Conservation (phyloP, 1,140 invertebrate genomes). For the Bemisia tabaci region DNA sequence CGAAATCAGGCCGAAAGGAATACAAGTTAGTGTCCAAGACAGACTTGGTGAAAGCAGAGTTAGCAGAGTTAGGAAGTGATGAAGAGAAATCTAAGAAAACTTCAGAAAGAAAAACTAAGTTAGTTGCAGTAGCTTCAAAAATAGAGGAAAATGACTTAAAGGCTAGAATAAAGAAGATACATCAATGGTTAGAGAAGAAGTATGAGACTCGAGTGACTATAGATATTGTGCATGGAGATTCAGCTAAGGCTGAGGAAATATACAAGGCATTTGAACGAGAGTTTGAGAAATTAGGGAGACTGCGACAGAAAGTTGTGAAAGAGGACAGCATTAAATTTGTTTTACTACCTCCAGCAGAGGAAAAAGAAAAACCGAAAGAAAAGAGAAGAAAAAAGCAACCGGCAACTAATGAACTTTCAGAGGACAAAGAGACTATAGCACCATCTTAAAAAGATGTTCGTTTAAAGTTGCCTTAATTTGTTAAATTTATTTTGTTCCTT, state of each 20-base stretch:
- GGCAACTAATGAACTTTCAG: no score
- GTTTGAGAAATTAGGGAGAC: background rate
- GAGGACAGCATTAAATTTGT: background rate
- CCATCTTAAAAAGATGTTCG: no score
- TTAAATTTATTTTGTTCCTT: no score
- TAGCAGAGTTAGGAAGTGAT: background rate
- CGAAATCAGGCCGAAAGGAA: background rate
- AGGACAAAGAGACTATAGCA: no score
- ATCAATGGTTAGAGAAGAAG: constrained; percentile 43
- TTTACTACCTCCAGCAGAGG: background rate
- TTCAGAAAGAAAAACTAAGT: constrained; percentile 28
- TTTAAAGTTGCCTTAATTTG: no score
- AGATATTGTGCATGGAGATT: background rate
- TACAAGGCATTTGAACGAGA: background rate
- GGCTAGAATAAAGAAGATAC: constrained; percentile 6
- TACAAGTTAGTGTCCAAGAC: background rate
- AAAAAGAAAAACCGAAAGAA: background rate
- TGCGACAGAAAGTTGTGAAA: background rate
- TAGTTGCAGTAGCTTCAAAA: constrained; percentile 40
- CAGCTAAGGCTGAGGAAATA: background rate
- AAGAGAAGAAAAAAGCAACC: no score
- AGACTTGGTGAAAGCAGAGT: background rate
- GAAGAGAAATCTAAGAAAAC: background rate
- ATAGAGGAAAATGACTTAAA: constrained; percentile 48
- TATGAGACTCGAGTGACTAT: constrained; percentile 45